Conservation (phyloP, 2,797 vertebrate genomes). For the Anas georgica region DNA sequence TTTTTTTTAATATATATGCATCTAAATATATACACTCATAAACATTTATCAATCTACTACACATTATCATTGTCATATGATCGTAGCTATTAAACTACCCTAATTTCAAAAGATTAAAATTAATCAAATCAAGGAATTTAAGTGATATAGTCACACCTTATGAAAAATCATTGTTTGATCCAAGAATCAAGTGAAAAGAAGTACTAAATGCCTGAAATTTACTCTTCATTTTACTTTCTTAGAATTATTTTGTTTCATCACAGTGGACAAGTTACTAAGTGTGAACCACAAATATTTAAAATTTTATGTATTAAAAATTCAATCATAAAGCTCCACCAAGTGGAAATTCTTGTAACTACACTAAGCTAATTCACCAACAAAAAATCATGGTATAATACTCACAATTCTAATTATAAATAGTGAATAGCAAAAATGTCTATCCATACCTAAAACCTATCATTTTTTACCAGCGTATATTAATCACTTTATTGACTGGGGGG, state of each 20-base stretch:
- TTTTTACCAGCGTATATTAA: neutral
- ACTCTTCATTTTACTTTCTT: constrained; percentile 44
- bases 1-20: neutral
- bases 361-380: neutral
- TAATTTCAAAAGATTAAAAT: neutral
- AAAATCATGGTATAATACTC: neutral
- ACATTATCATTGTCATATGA: neutral
- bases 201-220: neutral
- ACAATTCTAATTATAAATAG: neutral
- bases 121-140: neutral
- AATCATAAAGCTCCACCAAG: constrained; percentile 85
- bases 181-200: neutral
- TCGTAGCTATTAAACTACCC: neutral
- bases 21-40: neutral
- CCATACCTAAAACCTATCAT: neutral
- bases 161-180: neutral
- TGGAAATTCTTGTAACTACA: constrained; percentile 77
- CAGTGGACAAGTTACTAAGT: neutral
- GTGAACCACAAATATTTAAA: constrained; percentile 17
- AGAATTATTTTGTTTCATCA: constrained; percentile 19
- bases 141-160: neutral
- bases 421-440: neutral
- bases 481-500: neutral
- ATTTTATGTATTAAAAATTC: constrained; percentile 70
- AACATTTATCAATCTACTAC: neutral